Percentiles rank a stretch among this genome's conserved stretches.
Conservation (phyloP, 2,113 vertebrate genomes). For the Calonectris borealis region DNA sequence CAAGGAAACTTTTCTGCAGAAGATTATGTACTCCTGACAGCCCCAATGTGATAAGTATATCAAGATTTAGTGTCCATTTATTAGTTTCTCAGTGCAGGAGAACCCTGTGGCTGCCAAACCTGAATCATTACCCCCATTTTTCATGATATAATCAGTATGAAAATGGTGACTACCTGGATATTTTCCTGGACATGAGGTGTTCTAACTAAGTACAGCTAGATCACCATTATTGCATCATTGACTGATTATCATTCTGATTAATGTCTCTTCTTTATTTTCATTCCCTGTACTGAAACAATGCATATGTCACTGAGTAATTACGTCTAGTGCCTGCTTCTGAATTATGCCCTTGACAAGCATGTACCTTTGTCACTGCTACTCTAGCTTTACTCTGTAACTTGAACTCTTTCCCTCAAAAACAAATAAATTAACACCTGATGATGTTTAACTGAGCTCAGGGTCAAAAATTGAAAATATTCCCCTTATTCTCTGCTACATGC, state of each 20-base stretch:
- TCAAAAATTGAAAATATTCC: neutral
- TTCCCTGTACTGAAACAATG: constrained; percentile 66
- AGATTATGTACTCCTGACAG: constrained; percentile 70
- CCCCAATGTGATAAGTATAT: constrained; percentile 74
- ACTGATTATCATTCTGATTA: constrained; percentile 77
- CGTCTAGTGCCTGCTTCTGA: constrained; percentile 20
- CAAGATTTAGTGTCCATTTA: constrained; percentile 80
- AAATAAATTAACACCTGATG: neutral
- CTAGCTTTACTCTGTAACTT: neutral
- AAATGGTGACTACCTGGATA: constrained; percentile 73
- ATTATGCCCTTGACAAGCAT: constrained; percentile 12
- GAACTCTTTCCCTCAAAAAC: neutral
- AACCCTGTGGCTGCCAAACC: constrained; percentile 72
- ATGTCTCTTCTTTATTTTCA: constrained; percentile 73
- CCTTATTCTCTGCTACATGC: neutral
- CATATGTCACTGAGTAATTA: constrained; percentile 55
- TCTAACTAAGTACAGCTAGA: constrained; percentile 69
- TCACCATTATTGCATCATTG: constrained; percentile 70
- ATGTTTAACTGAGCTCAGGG: neutral
- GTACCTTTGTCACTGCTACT: neutral
- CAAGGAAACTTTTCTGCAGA: constrained; percentile 66
- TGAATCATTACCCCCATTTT: constrained; percentile 79
- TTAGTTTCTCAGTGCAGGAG: constrained; percentile 70
- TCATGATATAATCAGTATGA: constrained; percentile 75
- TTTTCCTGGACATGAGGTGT: constrained; percentile 68